A percentile compares a stretch with the other conserved stretches of the same genome.
Conservation (phyloP, 2,113 vertebrate species). For the Zosterops lateralis region DNA sequence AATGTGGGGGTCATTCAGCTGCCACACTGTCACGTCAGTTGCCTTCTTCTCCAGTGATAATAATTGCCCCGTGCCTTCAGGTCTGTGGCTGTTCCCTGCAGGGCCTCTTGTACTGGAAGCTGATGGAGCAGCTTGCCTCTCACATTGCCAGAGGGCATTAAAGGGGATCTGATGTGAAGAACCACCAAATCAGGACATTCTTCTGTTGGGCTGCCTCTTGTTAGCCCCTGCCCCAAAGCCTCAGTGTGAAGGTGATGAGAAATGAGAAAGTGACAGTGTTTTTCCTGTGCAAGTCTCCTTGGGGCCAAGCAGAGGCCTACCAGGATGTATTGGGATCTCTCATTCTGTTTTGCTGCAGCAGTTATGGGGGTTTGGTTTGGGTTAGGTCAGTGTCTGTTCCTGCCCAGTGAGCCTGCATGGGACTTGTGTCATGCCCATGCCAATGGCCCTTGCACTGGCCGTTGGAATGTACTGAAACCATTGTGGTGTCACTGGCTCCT, state of each 20-base stretch:
- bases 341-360: neutral
- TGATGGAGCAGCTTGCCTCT: neutral
- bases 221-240: neutral
- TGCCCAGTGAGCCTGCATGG: neutral
- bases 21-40: rapidly evolving
- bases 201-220: neutral
- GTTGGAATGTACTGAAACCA: neutral
- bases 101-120: neutral
- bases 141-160: neutral
- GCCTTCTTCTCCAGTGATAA: neutral
- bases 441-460: neutral
- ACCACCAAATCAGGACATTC: neutral
- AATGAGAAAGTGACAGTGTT: neutral
- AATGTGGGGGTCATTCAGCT: neutral
- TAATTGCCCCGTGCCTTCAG: rapidly evolving
- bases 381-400: neutral
- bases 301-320: neutral
- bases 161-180: neutral
- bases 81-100: neutral
- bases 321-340: neutral
- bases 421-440: rapidly evolving
- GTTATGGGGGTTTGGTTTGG: rapidly evolving
- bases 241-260: neutral
- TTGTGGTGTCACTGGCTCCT: neutral
- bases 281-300: neutral